Base-by-base conservation (phyloP, 2,888 invertebrate species). In the Lycaena phlaeas region DNA sequence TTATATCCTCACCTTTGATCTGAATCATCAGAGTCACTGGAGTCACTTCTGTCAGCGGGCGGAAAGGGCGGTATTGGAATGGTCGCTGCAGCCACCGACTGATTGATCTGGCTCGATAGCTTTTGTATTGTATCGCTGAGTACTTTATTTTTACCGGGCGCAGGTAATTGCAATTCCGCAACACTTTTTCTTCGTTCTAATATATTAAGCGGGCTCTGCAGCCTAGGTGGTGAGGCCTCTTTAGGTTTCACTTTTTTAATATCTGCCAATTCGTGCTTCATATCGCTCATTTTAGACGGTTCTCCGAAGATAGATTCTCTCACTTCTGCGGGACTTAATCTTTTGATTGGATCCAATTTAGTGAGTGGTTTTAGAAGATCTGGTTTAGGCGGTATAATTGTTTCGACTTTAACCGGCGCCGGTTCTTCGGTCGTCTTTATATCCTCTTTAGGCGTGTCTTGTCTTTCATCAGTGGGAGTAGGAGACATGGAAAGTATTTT, bases 61-160 rank as follows among this genome's bases (percentile, higher is more conserved):
- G 70, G 66, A 59, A 78, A 84, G 0, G 75, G 56, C 3, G 77
- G 68, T 45, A 79, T 41, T 0, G 72, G 64, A 3, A 73, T 64
- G 41, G 53, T 64, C 1, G 68, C 70, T 11, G 74, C 69, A 2
- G 65, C 66, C 9, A 71, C 71, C 1, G 78, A 64, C 53, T 84
- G 84, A 49, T 82, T 85, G 43, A 86, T 85, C 54, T 86, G 85
- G 53, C 84, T 85, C 11, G 85, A 85, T 22, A 89, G 59, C 56
- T 89, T 89, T 62, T 88, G 88, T 56, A 89, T 89, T 1, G 88
- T 89, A 48, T 88, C 89, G 49, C 86, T 87, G 7, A 89, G 61
- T 26, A 88, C 88, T 52, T 87, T 87, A 50, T 86, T 88, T 56
- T 84, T 85, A 12, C 79, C 81, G 1, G 77, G 68, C 5, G 67